Percentiles rank a stretch among this genome's conserved stretches.
Evolutionary conservation across 2,888 invertebrate species (phyloP).

Genomic region (Lasioglossum morio): DNA sequence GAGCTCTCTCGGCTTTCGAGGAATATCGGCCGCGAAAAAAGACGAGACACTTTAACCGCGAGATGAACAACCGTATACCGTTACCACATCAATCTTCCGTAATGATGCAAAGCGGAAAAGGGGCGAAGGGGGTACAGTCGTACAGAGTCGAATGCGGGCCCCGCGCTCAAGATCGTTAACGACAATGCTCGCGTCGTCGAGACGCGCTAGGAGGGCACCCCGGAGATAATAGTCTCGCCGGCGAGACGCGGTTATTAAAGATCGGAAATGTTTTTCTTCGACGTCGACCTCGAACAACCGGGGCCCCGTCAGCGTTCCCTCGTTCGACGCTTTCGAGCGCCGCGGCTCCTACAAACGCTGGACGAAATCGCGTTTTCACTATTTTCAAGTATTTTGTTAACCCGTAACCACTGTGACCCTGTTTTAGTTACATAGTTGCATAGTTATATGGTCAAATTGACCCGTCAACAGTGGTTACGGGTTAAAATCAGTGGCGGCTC

Average conservation of each 20-base stretch:
- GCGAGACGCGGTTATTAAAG: conserved; percentile 4
- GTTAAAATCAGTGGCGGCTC: too few relatives aligned
- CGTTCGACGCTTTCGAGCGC: neutral
- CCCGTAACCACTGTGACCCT: too few relatives aligned
- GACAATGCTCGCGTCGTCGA: conserved; percentile 33
- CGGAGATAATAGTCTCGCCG: conserved; percentile 7
- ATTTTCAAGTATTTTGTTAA: neutral
- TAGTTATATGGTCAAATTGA: too few relatives aligned
- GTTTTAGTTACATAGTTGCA: too few relatives aligned
- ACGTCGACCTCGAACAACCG: neutral
- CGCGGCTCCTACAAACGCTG: neutral
- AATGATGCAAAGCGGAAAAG: conserved; percentile 60
- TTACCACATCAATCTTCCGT: conserved; percentile 64
- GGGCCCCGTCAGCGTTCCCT: neutral
- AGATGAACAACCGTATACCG: conserved; percentile 59
- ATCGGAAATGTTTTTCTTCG: conserved; percentile 8
- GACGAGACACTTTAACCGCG: conserved; percentile 54
- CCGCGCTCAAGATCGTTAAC: conserved; percentile 46
- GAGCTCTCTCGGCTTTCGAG: conserved; percentile 35
- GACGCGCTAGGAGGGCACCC: conserved; percentile 7
- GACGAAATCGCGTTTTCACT: neutral
- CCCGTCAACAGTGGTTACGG: too few relatives aligned
- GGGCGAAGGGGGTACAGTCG: neutral
- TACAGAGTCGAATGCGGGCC: conserved; percentile 11
- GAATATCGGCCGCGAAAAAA: conserved; percentile 56